Base-by-base conservation (phyloP, 2,888 invertebrate genomes). In the Koerneria pararmatus region DNA sequence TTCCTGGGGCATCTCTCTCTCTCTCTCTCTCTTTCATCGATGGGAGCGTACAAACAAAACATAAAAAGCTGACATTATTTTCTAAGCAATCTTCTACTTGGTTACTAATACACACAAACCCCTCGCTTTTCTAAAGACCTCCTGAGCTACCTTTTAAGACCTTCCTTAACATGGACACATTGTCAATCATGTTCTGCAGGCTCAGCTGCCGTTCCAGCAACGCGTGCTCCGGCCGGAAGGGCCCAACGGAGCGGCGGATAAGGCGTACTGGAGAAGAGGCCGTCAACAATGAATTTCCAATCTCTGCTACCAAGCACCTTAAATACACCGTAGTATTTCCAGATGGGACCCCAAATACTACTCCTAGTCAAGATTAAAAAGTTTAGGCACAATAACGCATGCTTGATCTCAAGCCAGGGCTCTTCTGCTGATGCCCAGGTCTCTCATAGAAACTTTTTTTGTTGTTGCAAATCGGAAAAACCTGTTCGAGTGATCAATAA, bases 151-250 rank as follows among this genome's bases (percentile, higher is more conserved):
- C 64, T 1, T 46, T 29, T 15, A 69, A 34, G 35, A 71, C 48
- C 64, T 54, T 72, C 68, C 71, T 71, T 71, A 74, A 74, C 61
- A 77, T 60, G 6, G 70, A 56, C 15, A 81, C 73, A 68, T 81
- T 81, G 32, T 78, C 69, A 2, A 79, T 53, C 31, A 93, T 87
- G 74, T 89, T 85, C 66, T 89, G 86, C 48, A 93, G 78, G 57
- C 87, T 88, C 91, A 93, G 94, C 76, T 93, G 90, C 83, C 92
- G 91, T 48, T 89, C 86, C 27, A 95, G 84, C 24, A 97, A 84
- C 0, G 93, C 89, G 77, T 90, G 86, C 0, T 90, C 88, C 2
- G 91, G 79, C 3, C 87, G 87, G 83, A 95, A 95, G 78, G 89
- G 88, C 29, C 93, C 93, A 79, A 90, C 64, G 24, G 68, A 65